These are phyloP conservation scores for Periphyllus acericola DNA, from an alignment of 2,888 invertebrate species.

Conservation along the genomic window DNA sequence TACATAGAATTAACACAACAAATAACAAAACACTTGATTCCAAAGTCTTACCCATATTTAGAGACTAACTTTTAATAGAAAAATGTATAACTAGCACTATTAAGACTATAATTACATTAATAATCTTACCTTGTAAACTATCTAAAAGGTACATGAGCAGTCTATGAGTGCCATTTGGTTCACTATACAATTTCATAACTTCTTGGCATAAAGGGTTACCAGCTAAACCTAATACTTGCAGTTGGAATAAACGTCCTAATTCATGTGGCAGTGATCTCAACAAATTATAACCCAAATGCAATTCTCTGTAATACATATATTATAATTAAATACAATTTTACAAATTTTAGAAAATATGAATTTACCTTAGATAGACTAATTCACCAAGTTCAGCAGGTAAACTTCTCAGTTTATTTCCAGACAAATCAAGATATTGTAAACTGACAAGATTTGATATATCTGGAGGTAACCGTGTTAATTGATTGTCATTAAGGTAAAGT, in stretches of 20 bases:
- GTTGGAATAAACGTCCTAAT: slow-evolving; percentile 95
- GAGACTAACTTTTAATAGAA: neutral
- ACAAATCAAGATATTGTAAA: slow-evolving; percentile 89
- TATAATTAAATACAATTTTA: neutral
- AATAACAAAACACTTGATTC: no score
- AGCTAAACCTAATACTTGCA: slow-evolving; percentile 89
- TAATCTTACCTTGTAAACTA: slow-evolving; percentile 86
- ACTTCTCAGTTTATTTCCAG: slow-evolving; percentile 92
- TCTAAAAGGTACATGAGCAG: slow-evolving; percentile 94
- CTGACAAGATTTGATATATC: slow-evolving; percentile 88
- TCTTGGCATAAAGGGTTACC: slow-evolving; percentile 96
- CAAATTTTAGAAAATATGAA: neutral
- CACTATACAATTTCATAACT: slow-evolving; percentile 89
- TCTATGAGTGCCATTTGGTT: slow-evolving; percentile 93
- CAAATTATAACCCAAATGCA: slow-evolving; percentile 93
- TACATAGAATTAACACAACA: neutral
- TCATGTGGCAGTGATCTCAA: slow-evolving; percentile 95
- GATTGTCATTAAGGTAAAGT: slow-evolving; percentile 95
- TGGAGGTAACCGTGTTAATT: slow-evolving; percentile 87
- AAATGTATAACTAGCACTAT: neutral
- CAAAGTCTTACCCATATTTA: neutral
- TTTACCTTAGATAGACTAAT: slow-evolving; percentile 88
- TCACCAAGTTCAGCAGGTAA: slow-evolving; percentile 97
- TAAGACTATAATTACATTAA: slow-evolving; percentile 44
- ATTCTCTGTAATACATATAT: slow-evolving; percentile 76